Percentiles rank a stretch among this genome's conserved stretches.
Evolutionary conservation across 2,113 vertebrate species (phyloP).

Genomic region (Stegostoma tigrinum): DNA sequence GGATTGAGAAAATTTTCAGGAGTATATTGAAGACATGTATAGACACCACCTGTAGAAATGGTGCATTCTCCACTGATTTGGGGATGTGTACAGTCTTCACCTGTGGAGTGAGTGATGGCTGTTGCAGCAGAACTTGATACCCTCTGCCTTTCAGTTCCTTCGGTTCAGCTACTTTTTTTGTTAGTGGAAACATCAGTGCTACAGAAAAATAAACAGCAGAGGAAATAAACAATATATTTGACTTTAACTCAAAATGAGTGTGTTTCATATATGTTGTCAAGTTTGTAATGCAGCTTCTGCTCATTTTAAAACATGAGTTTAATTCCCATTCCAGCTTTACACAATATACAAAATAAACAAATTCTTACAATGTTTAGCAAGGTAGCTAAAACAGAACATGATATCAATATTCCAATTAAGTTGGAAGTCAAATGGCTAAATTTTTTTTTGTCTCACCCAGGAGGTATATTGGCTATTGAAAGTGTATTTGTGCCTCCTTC

Average conservation of each 20-base stretch:
- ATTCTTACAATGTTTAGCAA: not conserved
- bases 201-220: not conserved
- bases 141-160: slow-evolving; percentile 42
- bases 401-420: not conserved
- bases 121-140: slow-evolving; percentile 40
- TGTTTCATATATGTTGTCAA: not conserved
- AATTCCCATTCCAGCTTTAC: not conserved
- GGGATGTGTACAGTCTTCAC: slow-evolving; percentile 53
- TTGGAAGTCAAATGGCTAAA: not conserved
- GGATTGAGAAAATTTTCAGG: not conserved
- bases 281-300: not conserved
- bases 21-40: not conserved
- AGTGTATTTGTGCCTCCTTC: not conserved
- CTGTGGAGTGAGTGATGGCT: slow-evolving; percentile 46
- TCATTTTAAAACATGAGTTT: not conserved
- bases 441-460: not conserved
- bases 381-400: not conserved
- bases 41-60: slow-evolving; percentile 64
- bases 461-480: not conserved
- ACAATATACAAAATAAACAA: not conserved
- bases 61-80: slow-evolving; percentile 50
- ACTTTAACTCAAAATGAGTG: not conserved
- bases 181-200: not conserved
- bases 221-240: not conserved
- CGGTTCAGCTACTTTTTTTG: not conserved